phyloP scores from a whole-genome alignment of 2,888 invertebrate genomes.

The Lithosia quadra region DNA sequence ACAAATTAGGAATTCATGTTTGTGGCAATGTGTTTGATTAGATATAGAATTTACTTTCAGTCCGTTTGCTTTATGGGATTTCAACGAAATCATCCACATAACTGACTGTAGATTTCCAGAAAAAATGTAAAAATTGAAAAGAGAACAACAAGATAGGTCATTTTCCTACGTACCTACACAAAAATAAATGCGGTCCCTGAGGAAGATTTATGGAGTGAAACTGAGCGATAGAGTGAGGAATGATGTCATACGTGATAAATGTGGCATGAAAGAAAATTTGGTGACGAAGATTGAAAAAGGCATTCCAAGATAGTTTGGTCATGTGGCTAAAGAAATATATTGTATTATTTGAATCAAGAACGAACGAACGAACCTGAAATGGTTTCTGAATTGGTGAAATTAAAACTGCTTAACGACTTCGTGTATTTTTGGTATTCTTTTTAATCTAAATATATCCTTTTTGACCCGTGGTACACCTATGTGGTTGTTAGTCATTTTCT shows the following conservation, averaged over 20 bases:
- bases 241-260: conserved; percentile 4
- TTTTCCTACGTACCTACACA: conserved; percentile 4
- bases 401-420: too few species aligned
- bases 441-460: too few species aligned
- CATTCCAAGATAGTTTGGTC: not conserved
- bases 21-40: not conserved
- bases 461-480: too few species aligned
- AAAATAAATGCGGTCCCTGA: conserved; percentile 4
- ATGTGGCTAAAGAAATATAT: not conserved
- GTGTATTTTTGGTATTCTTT: too few species aligned
- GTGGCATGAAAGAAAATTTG: conserved; percentile 4
- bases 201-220: conserved; percentile 2
- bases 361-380: not conserved
- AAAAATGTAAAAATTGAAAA: not conserved
- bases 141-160: not conserved
- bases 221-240: conserved; percentile 4
- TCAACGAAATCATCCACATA: not conserved
- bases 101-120: not conserved
- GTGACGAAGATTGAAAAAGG: conserved; percentile 4
- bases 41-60: not conserved
- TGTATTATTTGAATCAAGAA: not conserved
- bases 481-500: too few species aligned
- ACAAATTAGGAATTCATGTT: not conserved
- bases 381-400: too few species aligned
- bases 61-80: not conserved